Conservation (phyloP, 1,140 invertebrate genomes). For the Drosophila albomicans region DNA sequence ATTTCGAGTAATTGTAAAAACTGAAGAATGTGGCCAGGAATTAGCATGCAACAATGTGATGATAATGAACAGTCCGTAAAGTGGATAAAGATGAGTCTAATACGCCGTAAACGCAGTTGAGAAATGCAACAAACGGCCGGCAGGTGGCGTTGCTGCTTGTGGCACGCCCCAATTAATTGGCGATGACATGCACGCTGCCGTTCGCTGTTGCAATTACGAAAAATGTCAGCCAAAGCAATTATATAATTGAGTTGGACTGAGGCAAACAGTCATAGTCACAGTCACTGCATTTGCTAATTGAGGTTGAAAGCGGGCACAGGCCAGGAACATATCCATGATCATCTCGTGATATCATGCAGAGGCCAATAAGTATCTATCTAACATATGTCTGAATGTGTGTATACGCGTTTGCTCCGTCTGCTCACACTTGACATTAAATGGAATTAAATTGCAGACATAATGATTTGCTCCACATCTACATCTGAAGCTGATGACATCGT, state of each 20-base stretch:
- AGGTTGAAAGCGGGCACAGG: conserved; percentile 38
- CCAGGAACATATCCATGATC: conserved; percentile 46
- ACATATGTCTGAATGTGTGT: background rate
- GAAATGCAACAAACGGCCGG: conserved; percentile 22
- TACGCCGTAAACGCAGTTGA: conserved; percentile 9
- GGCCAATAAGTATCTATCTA: background rate
- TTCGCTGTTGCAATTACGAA: conserved; percentile 34
- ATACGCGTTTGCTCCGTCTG: background rate
- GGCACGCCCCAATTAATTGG: conserved; percentile 52
- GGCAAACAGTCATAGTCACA: conserved; percentile 27
- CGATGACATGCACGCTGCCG: conserved; percentile 42
- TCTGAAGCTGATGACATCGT: conserved; percentile 72
- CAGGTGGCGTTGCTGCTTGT: conserved; percentile 44
- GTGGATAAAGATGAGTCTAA: conserved; percentile 39
- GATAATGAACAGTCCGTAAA: conserved; percentile 32
- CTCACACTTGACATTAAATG: conserved; percentile 71
- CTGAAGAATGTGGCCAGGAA: conserved; percentile 34
- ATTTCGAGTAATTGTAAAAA: conserved; percentile 8
- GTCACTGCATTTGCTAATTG: conserved; percentile 74
- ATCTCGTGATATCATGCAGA: conserved; percentile 33
- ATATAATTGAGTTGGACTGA: conserved; percentile 64
- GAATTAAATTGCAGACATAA: conserved; percentile 64
- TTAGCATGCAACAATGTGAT: conserved; percentile 52
- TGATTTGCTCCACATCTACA: conserved; percentile 49
- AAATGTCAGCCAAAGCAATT: conserved; percentile 61